phyloP scores from a whole-genome alignment of 2,113 vertebrate species.

The Cyprinodon brontotheroides region DNA sequence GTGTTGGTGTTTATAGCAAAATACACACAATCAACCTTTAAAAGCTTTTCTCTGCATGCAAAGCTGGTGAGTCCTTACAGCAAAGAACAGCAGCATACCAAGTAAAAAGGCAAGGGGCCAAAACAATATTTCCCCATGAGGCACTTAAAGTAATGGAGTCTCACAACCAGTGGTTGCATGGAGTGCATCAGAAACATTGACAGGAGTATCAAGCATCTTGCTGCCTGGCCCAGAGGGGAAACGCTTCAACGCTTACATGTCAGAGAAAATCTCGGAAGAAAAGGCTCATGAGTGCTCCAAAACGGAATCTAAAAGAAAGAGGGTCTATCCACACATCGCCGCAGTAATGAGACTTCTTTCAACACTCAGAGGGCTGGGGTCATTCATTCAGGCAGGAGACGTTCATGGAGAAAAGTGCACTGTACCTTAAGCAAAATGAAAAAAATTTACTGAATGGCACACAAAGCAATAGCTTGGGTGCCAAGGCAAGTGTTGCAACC shows the following conservation, averaged over 20 bases:
- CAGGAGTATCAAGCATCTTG: slow-evolving; percentile 68
- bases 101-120: slow-evolving; percentile 44
- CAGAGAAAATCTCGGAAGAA: slow-evolving; percentile 71
- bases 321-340: slow-evolving; percentile 60
- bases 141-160: slow-evolving; percentile 72
- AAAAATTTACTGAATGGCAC: slow-evolving; percentile 52
- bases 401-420: slow-evolving; percentile 66
- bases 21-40: slow-evolving; percentile 38
- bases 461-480: slow-evolving; percentile 51
- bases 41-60: slow-evolving; percentile 58
- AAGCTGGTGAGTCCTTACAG: slow-evolving; percentile 31
- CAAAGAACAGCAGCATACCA: slow-evolving; percentile 55
- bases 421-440: slow-evolving; percentile 67
- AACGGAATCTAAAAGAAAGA: slow-evolving; percentile 61
- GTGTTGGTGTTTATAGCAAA: slow-evolving; percentile 17
- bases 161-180: slow-evolving; percentile 59
- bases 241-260: slow-evolving; percentile 69
- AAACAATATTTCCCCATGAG: slow-evolving; percentile 66
- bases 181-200: slow-evolving; percentile 72
- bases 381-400: slow-evolving; percentile 70
- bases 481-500: slow-evolving; percentile 40
- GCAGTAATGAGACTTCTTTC: slow-evolving; percentile 75
- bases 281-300: slow-evolving; percentile 66
- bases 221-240: slow-evolving; percentile 70
- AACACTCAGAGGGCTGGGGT: slow-evolving; percentile 70